phyloP scores from a whole-genome alignment of 2,113 vertebrate genomes.

The Mustelus asterias region DNA sequence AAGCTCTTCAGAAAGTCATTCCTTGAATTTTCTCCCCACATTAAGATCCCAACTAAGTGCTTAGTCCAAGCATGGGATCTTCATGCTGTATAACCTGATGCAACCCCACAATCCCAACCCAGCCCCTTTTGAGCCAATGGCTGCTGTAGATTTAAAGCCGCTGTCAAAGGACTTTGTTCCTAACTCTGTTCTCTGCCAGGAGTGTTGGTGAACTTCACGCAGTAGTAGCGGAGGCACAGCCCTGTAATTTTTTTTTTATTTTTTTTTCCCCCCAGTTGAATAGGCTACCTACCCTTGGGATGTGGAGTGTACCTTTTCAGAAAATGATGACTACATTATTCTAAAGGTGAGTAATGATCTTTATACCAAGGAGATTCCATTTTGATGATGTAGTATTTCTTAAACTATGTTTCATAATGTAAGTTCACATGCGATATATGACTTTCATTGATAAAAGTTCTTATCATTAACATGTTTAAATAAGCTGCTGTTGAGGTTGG shows the following conservation, averaged over 20 bases:
- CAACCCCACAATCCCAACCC: not conserved
- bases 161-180: conserved; percentile 34
- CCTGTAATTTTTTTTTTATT: conserved; percentile 37
- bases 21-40: conserved; percentile 1
- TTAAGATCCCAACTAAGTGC: conserved; percentile 14
- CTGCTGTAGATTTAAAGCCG: conserved; percentile 34
- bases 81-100: conserved; percentile 28
- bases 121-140: conserved; percentile 16
- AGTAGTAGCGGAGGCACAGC: conserved; percentile 36
- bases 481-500: not conserved
- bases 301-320: conserved; percentile 38
- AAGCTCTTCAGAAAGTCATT: not conserved
- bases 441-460: not conserved
- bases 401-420: not conserved
- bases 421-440: conserved; percentile 11
- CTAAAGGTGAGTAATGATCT: conserved; percentile 32
- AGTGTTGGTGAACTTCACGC: conserved; percentile 32
- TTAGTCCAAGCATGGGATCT: conserved; percentile 21
- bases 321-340: conserved; percentile 36
- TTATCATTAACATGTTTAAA: not conserved
- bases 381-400: not conserved
- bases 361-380: conserved; percentile 27
- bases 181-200: conserved; percentile 35
- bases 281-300: conserved; percentile 37
- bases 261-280: conserved; percentile 37